Evolutionary conservation across 2,888 invertebrate species (phyloP), one percentile per base, ranked within the genome.

Genomic region (Xanthostigma xanthostigma): DNA sequence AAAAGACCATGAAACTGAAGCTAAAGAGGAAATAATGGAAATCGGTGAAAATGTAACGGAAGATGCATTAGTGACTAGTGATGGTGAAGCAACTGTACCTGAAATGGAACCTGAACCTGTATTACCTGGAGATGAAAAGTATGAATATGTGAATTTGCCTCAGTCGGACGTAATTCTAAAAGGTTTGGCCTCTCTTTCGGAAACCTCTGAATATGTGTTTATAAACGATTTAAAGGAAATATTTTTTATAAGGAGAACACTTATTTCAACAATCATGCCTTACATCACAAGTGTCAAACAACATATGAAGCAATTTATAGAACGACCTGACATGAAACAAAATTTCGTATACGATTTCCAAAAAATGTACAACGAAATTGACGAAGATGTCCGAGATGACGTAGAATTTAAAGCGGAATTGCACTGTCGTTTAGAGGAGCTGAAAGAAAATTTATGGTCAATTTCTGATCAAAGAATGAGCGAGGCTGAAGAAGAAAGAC

Each of bases 321-420:
- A 66, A 4, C 60, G 75, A 50, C 75, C 77, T 0, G 78, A 77
- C 51, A 58, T 62, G n/a, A 78, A 76, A 60, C 78, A 78, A 59
- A 68, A 71, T 46, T 59, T 75, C 50, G 67, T 81, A 8, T 60
- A 66, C 43, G 60, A 64, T 14, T 81, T 81, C 59, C 80, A 79
- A 61, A 67, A 63, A 36, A 64, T 69, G 35, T 79, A 75, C 54
- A 81, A 81, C 62, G 65, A 70, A 17, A 70, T 81, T 51, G 75
- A 76, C 53, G 65, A 69, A 50, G 75, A 78, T 56, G 71, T 76
- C 64, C 67, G 79, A 2, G 67, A 70, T 49, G 68, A 78, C 49
- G 63, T 66, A 53, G 70, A 75, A 50, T 65, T 76, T 2, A 81
- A 78, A 61, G 73, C 73, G 49, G 80, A 81, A 62, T 68, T 81